phyloP scores from a whole-genome alignment of 2,888 invertebrate species.

The Ennomos fuscantarius region DNA sequence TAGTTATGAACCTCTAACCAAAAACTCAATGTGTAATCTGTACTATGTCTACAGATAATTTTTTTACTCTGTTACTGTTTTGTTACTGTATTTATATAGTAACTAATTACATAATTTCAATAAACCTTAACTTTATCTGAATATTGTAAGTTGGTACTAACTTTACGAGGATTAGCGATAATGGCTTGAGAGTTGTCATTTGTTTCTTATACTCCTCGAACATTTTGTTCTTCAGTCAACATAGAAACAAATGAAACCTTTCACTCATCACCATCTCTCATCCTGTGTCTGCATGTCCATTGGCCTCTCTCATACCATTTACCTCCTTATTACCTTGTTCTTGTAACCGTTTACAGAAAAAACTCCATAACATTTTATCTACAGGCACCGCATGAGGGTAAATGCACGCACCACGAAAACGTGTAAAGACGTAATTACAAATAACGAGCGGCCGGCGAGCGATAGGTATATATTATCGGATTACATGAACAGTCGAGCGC shows the following conservation, averaged over 20 bases:
- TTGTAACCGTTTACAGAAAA: slow-evolving; percentile 26
- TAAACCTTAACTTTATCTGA: too few species aligned
- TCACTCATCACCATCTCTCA: slow-evolving; percentile 8
- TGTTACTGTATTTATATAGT: too few species aligned
- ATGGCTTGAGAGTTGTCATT: too few species aligned
- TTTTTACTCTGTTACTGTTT: too few species aligned
- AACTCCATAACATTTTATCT: slow-evolving; percentile 40
- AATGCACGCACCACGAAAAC: slow-evolving; percentile 48
- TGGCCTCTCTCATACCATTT: slow-evolving; percentile 23
- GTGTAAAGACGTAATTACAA: slow-evolving; percentile 66
- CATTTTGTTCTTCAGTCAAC: too few species aligned
- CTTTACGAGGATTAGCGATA: too few species aligned
- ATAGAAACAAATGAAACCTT: slow-evolving; percentile 7
- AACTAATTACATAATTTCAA: too few species aligned
- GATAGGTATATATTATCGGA: slow-evolving; percentile 78
- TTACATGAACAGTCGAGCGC: slow-evolving; percentile 54
- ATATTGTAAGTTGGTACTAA: too few species aligned
- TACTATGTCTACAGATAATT: too few species aligned
- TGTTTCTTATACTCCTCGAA: too few species aligned
- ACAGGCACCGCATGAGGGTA: slow-evolving; percentile 34
- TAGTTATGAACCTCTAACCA: too few species aligned
- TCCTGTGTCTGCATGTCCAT: slow-evolving; percentile 8
- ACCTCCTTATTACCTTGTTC: slow-evolving; percentile 29
- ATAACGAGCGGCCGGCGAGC: slow-evolving; percentile 64
- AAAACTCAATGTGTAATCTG: too few species aligned